Percentiles rank a stretch among this genome's conserved stretches.
Conservation (phyloP, 30 jellyfish, hydroid and myxozoan species). For the Hydra vulgaris region DNA sequence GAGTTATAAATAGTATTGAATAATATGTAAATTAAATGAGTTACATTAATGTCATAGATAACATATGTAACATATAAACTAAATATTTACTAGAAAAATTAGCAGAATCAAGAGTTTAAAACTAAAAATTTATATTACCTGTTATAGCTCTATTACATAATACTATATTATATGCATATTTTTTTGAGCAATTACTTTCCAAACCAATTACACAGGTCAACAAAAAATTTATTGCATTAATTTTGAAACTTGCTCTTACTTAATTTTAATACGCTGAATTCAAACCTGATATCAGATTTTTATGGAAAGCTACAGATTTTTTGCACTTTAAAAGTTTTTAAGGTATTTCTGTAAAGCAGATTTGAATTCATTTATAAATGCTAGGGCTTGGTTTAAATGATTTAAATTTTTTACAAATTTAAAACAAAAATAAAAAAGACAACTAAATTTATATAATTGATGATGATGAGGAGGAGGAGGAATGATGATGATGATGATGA, state of each 20-base stretch:
- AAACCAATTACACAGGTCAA: not conserved
- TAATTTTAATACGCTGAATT: not conserved
- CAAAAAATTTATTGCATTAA: not conserved
- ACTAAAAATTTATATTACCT: too few relatives aligned
- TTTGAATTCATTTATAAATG: conserved; percentile 5
- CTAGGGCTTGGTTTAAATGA: not conserved
- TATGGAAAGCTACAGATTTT: not conserved
- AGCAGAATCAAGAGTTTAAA: too few relatives aligned
- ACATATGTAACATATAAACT: too few relatives aligned
- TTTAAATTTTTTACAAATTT: too few relatives aligned
- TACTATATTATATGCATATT: too few relatives aligned
- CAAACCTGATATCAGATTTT: not conserved
- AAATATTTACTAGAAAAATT: too few relatives aligned
- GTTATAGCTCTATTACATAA: too few relatives aligned
- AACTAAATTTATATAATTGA: not conserved
- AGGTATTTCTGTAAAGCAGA: not conserved
- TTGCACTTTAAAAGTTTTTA: not conserved
- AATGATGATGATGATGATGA: not conserved
- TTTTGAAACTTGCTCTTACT: not conserved
- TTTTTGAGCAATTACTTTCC: too few relatives aligned
- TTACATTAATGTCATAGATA: too few relatives aligned
- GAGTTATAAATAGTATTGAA: too few relatives aligned
- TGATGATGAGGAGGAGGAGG: not conserved
- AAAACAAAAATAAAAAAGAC: too few relatives aligned
- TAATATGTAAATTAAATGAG: too few relatives aligned